These are phyloP conservation scores for Ceratoteleas bidentatus DNA, from an alignment of 1,140 invertebrate genomes.

Conservation along the genomic window DNA sequence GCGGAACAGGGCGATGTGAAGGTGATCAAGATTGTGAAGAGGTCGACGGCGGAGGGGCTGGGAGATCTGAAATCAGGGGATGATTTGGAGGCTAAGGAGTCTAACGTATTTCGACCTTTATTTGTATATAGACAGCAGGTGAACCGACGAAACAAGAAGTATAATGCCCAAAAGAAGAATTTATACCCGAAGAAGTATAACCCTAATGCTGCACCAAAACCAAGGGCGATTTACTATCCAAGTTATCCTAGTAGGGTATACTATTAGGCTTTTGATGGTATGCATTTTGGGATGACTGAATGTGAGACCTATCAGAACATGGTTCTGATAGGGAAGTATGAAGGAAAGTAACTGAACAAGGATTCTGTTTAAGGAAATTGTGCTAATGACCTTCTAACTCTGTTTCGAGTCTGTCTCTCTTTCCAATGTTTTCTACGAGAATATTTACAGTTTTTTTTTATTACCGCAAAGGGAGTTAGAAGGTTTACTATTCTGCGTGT, in stretches of 20 bases:
- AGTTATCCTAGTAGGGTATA: constrained; percentile 17
- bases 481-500: no score
- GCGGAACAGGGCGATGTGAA: neutral
- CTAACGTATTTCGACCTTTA: constrained; percentile 75
- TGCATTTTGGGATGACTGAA: no score
- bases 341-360: no score
- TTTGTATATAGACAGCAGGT: constrained; percentile 77
- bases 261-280: no score
- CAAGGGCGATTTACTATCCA: constrained; percentile 27
- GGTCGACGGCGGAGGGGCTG: constrained; percentile 33
- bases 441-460: no score
- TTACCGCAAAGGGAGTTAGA: no score
- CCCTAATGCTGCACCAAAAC: constrained; percentile 8
- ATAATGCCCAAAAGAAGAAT: constrained; percentile 40
- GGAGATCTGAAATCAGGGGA: constrained; percentile 32
- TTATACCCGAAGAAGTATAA: constrained; percentile 34
- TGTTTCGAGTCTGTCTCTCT: no score
- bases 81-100: constrained; percentile 69
- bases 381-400: no score
- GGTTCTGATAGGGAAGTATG: no score
- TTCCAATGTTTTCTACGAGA: no score
- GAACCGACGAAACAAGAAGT: constrained; percentile 67
- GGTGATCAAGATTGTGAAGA: constrained; percentile 18
- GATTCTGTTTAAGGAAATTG: no score
- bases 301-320: no score